These are phyloP conservation scores for Drosophila neutralis DNA, from an alignment of 2,888 invertebrate species.

Conservation along the genomic window DNA sequence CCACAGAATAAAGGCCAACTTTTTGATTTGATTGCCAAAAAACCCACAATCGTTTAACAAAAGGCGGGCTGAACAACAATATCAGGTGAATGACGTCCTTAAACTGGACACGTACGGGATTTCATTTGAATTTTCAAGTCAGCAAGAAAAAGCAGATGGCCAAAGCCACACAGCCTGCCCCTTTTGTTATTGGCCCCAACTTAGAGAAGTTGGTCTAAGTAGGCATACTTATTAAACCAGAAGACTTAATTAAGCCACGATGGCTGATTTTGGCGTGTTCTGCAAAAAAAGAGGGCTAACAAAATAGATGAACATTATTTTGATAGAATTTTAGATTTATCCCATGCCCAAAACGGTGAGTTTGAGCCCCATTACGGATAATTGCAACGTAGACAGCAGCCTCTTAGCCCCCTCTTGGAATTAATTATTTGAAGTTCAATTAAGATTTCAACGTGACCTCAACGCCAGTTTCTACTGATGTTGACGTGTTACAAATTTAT, in stretches of 20 bases:
- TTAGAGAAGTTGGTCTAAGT: not conserved
- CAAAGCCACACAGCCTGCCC: slow-evolving; percentile 5
- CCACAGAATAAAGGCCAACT: slow-evolving; percentile 42
- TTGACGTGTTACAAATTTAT: slow-evolving; percentile 22
- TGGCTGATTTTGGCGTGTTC: slow-evolving; percentile 37
- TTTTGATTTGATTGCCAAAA: slow-evolving; percentile 54
- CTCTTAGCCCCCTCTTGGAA: not conserved
- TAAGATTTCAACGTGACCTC: slow-evolving; percentile 28
- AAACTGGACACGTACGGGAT: slow-evolving; percentile 63
- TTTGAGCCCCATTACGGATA: slow-evolving; percentile 15
- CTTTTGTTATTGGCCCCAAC: slow-evolving; percentile 3
- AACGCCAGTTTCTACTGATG: slow-evolving; percentile 9
- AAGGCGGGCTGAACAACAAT: not conserved
- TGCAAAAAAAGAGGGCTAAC: slow-evolving; percentile 16
- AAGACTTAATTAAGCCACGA: slow-evolving; percentile 45
- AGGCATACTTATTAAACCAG: not conserved
- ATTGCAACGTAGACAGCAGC: not conserved
- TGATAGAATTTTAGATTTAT: slow-evolving; percentile 55
- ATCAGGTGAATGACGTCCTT: slow-evolving; percentile 29
- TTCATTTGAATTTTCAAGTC: slow-evolving; percentile 63
- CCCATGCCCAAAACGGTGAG: not conserved
- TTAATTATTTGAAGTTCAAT: slow-evolving; percentile 46
- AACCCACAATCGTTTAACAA: slow-evolving; percentile 50
- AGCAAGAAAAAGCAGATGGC: slow-evolving; percentile 61
- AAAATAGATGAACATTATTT: slow-evolving; percentile 29